A percentile compares a stretch with the other conserved stretches of the same genome.
These are phyloP conservation scores for Peribatodes rhomboidaria DNA, from an alignment of 2,888 invertebrate species.

Conservation along the genomic window DNA sequence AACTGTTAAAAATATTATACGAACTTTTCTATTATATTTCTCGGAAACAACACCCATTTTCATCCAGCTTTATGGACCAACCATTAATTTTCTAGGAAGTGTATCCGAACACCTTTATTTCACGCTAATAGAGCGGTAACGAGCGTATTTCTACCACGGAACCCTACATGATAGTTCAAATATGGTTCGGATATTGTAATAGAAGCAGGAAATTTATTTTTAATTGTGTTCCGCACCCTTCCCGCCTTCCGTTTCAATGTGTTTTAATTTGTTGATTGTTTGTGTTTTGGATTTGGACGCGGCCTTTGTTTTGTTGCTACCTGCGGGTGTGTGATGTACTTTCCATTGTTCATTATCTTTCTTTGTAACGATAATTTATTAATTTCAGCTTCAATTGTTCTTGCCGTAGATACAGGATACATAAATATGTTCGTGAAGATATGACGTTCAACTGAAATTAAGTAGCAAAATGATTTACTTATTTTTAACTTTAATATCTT, in stretches of 20 bases:
- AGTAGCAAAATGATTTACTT: too few species aligned
- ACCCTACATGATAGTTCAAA: conserved; percentile 60
- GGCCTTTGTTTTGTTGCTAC: conserved; percentile 10
- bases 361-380: background rate
- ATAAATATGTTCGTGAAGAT: background rate
- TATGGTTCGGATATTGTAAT: conserved; percentile 59
- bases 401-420: background rate
- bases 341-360: conserved; percentile 17
- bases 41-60: background rate
- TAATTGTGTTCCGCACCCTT: conserved; percentile 56
- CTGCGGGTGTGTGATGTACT: conserved; percentile 1
- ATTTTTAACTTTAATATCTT: too few species aligned
- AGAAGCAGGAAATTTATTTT: conserved; percentile 62
- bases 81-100: conserved; percentile 16
- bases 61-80: background rate
- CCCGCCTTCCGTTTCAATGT: conserved; percentile 64
- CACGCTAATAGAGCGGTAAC: conserved; percentile 53
- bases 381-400: background rate
- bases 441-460: too few species aligned
- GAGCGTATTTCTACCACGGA: conserved; percentile 52
- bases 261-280: conserved; percentile 47
- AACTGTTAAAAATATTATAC: too few species aligned
- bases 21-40: too few species aligned
- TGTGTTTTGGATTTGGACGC: conserved; percentile 34
- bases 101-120: conserved; percentile 14